These are phyloP conservation scores for Erythrocercus mccallii DNA, from an alignment of 2,113 vertebrate genomes.

Conservation along the genomic window DNA sequence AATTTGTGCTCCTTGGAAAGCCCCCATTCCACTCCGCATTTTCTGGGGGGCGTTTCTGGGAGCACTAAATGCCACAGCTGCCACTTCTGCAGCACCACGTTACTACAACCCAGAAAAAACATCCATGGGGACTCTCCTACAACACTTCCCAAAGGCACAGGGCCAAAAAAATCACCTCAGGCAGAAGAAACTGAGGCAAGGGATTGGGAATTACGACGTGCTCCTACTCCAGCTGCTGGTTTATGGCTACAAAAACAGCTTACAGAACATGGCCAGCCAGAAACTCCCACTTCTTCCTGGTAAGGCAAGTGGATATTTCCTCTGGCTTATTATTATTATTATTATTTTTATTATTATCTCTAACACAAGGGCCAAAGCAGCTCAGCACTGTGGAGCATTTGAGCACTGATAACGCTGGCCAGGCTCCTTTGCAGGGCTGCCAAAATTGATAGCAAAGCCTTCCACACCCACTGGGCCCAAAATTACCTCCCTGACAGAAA, in stretches of 20 bases:
- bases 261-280: neutral
- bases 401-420: neutral
- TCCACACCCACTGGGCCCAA: neutral
- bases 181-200: neutral
- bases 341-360: neutral
- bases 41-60: neutral
- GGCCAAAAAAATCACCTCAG: neutral
- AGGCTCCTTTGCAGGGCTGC: neutral
- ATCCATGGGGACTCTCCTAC: neutral
- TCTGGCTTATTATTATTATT: neutral
- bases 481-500: neutral
- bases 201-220: neutral
- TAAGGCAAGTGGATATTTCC: neutral
- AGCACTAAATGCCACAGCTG: neutral
- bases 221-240: neutral
- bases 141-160: neutral
- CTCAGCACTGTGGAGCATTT: neutral
- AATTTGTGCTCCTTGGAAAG: neutral
- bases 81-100: neutral
- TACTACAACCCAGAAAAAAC: neutral
- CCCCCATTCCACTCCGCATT: accelerated
- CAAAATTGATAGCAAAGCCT: neutral
- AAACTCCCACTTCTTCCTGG: neutral
- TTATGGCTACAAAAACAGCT: neutral
- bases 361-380: neutral